Evolutionary conservation across 2,113 vertebrate species (phyloP).

Genomic region (Camelus bactrianus): DNA sequence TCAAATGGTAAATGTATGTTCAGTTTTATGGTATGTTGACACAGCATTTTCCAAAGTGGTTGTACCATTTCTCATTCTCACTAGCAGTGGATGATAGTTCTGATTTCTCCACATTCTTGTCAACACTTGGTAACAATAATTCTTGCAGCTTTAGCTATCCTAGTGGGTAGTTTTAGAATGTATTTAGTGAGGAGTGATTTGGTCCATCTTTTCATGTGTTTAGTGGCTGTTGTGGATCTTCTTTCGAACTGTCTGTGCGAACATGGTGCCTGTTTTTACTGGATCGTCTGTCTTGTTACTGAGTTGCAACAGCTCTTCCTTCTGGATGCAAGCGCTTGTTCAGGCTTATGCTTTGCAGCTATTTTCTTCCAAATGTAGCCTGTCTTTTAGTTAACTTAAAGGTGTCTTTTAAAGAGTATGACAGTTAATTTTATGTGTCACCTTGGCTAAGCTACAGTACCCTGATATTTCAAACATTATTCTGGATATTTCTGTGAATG

Average conservation of each 20-base stretch:
- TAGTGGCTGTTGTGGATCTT: neutral
- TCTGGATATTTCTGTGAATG: neutral
- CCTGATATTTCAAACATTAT: neutral
- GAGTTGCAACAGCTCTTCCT: neutral
- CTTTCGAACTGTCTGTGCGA: neutral
- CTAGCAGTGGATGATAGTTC: neutral
- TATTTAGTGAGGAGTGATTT: neutral
- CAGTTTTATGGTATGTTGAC: neutral
- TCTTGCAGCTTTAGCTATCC: neutral
- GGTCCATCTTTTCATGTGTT: neutral
- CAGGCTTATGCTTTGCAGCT: neutral
- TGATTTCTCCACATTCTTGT: neutral
- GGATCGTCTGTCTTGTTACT: neutral
- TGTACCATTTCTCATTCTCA: neutral
- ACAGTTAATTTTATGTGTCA: neutral
- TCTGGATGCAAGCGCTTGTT: neutral
- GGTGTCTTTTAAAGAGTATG: neutral
- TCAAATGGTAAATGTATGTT: neutral
- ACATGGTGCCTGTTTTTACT: neutral
- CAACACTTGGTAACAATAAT: neutral
- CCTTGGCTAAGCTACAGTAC: neutral
- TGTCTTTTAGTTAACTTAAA: neutral
- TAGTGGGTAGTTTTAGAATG: neutral
- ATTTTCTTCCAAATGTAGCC: neutral
- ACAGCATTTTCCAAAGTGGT: neutral